A percentile compares a stretch with the other conserved stretches of the same genome.
These are phyloP conservation scores for Platysternon megacephalum DNA, from an alignment of 2,113 vertebrate genomes.

Conservation along the genomic window DNA sequence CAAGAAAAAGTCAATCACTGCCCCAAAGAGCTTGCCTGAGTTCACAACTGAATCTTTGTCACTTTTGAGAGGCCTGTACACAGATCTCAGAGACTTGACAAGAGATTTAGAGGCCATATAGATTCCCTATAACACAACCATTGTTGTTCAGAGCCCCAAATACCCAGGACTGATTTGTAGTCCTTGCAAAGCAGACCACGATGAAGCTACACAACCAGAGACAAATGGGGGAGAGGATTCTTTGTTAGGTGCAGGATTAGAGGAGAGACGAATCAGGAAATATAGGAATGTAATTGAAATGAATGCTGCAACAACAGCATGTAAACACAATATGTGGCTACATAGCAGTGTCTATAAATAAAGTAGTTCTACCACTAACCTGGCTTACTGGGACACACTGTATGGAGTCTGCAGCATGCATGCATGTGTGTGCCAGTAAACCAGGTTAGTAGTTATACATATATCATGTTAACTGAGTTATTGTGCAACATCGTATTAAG, in stretches of 20 bases:
- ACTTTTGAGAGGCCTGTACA: neutral
- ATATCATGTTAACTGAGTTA: neutral
- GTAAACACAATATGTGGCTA: neutral
- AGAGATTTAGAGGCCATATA: neutral
- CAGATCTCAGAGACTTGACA: neutral
- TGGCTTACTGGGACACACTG: neutral
- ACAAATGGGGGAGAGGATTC: neutral
- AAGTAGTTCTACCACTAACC: neutral
- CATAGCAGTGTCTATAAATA: neutral
- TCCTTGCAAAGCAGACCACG: neutral
- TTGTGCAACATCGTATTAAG: conserved; percentile 5
- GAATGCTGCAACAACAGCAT: neutral
- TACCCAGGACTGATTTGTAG: neutral
- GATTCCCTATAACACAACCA: neutral
- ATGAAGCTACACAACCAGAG: neutral
- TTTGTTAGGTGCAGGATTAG: neutral
- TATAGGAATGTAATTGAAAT: neutral
- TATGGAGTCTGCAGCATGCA: neutral
- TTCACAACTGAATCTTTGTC: neutral
- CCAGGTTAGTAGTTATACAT: neutral
- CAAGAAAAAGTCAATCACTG: neutral
- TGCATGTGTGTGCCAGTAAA: neutral
- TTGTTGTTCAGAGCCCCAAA: neutral
- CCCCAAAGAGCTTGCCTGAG: neutral
- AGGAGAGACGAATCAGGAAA: neutral